Percentiles rank a stretch among this genome's conserved stretches.
phyloP scores from a whole-genome alignment of 2,797 vertebrate species.

The Pseudochirops cupreus region DNA sequence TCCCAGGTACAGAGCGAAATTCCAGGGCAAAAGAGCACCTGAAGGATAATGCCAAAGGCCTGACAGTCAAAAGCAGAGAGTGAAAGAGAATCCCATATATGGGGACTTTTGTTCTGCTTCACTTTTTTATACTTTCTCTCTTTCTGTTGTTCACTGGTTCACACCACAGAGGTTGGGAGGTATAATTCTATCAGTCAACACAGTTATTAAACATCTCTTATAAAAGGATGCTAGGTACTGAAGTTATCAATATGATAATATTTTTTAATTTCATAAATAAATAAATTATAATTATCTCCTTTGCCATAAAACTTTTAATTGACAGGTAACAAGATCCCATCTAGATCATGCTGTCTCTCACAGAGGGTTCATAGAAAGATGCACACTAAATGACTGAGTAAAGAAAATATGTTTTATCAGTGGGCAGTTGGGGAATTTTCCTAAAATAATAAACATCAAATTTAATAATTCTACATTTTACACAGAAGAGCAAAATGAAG shows the following conservation, averaged over 20 bases:
- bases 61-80: neutral
- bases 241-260: neutral
- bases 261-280: neutral
- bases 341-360: no score
- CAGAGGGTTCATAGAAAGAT: no score
- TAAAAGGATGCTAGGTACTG: neutral
- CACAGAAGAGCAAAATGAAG: neutral
- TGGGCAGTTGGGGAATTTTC: no score
- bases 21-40: neutral
- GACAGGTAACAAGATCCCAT: neutral
- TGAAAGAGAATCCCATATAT: neutral
- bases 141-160: neutral
- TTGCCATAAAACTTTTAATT: neutral
- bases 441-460: no score
- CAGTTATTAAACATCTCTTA: neutral
- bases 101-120: neutral
- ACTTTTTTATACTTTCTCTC: neutral
- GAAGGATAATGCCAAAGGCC: neutral
- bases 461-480: no score
- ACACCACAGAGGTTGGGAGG: neutral
- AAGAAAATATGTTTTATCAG: no score
- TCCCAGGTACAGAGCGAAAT: neutral
- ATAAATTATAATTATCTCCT: neutral
- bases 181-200: neutral
- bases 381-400: no score